Base-by-base conservation (phyloP, 2,113 vertebrate genomes). In the Xenopus laevis region DNA sequence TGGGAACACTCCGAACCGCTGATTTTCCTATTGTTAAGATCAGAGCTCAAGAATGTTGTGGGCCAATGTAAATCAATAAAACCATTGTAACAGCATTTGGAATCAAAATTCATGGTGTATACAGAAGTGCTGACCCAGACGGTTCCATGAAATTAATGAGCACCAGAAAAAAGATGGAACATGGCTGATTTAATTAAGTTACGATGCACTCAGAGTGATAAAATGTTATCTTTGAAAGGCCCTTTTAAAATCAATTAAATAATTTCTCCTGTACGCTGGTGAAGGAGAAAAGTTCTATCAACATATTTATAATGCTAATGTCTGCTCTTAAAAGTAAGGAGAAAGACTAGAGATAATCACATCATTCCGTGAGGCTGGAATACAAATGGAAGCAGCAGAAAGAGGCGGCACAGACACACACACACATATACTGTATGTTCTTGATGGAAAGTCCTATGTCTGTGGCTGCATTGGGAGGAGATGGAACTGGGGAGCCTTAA, bases 181-280 rank as follows among this genome's bases (percentile, higher is more conserved):
- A 3, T 65, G 30, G 15, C 30, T 17, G 62, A 65, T 65, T 65
- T 44, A 65, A 65, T 45, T 65, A 15, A 65, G 62, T 65, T 65
- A 65, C n/a, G 30, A 65, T 65, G 62, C 62, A 65, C 62, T 40
- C 27, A 44, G 62, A 44, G 15, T 45, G 62, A 65, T 65, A 44
- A 44, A 65, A n/a, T 65, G 62, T 65, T 65, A 65, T 65, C 62
- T 65, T 65, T 65, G 30, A 65, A 65, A 65, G 16, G 62, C 44
- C 62, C 62, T 9, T 65, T 65, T 30, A 65, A 65, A 65, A 44
- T 30, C 62, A 65, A 65, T 65, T 45, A 65, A 44, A 65, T 65
- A 44, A 59, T 45, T 11, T 65, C 30, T 30, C 62, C 33, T 33
- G 17, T 7, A 18, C 62, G 9, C 13, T n/a, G 62, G 7, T 45